Evolutionary conservation across 2,888 invertebrate genomes (phyloP).

Genomic region (Norana najaformis): DNA sequence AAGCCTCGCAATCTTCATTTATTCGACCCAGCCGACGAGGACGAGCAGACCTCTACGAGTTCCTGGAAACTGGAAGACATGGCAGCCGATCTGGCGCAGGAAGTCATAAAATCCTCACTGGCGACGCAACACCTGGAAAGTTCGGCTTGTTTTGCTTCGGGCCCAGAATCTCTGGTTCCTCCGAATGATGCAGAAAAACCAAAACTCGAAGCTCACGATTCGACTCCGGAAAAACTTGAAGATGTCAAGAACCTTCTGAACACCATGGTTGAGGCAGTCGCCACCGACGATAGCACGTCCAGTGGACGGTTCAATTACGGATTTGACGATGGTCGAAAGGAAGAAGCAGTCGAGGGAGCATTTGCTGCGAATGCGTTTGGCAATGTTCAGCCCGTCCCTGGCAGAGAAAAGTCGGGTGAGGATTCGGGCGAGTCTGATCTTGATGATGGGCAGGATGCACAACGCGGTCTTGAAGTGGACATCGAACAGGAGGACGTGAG

Average conservation of each 20-base stretch:
- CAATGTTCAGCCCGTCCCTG: neutral
- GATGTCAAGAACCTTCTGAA: neutral
- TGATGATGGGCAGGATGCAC: neutral
- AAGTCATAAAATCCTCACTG: neutral
- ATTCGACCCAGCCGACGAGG: neutral
- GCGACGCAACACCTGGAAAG: neutral
- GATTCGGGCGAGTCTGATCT: constrained; percentile 8
- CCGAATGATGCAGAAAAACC: neutral
- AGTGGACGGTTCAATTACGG: constrained; percentile 1
- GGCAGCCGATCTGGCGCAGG: neutral
- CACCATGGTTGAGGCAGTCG: neutral
- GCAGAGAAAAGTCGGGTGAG: neutral
- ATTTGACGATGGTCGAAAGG: neutral
- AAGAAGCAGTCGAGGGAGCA: neutral
- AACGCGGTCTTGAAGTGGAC: neutral
- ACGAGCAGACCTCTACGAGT: neutral
- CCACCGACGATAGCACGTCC: neutral
- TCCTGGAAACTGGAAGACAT: neutral
- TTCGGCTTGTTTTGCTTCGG: neutral
- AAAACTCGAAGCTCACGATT: neutral
- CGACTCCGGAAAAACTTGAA: neutral
- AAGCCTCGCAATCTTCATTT: neutral
- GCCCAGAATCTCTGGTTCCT: neutral
- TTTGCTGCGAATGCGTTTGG: neutral
- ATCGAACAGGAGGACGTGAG: neutral